A percentile compares a stretch with the other conserved stretches of the same genome.
phyloP scores from a whole-genome alignment of 2,797 vertebrate species.

The Muraenolepis orangiensis region DNA sequence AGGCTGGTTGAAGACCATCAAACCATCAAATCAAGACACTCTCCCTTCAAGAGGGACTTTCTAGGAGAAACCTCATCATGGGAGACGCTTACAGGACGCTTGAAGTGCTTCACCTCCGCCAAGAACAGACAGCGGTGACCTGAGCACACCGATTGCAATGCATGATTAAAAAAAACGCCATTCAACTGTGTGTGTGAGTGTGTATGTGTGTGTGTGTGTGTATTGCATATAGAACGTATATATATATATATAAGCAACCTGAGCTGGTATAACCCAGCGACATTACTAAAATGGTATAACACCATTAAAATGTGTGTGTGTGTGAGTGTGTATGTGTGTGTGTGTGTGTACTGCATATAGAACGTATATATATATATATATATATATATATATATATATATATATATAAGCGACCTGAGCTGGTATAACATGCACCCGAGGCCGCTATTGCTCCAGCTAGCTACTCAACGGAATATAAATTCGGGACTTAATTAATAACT shows the following conservation, averaged over 20 bases:
- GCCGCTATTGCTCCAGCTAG: background rate
- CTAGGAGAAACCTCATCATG: background rate
- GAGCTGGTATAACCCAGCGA: background rate
- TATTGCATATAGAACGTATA: too few species aligned
- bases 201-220: too few species aligned
- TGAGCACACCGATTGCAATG: background rate
- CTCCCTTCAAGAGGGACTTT: too few species aligned
- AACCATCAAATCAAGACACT: background rate
- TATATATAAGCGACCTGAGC: background rate
- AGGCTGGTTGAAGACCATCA: background rate
- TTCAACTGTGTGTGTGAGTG: background rate
- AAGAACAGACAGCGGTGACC: background rate
- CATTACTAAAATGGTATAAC: too few species aligned
- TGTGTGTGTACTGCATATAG: background rate
- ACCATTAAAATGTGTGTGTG: too few species aligned
- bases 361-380: too few species aligned
- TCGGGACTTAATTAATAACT: background rate
- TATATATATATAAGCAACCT: too few species aligned
- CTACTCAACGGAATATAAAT: background rate
- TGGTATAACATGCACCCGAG: background rate
- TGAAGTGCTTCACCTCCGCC: background rate
- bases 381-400: too few species aligned
- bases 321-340: too few species aligned
- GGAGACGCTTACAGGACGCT: background rate
- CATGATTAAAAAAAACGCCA: background rate